Base-by-base conservation (phyloP, 2,888 invertebrate species). In the Pseudococcus jackbeardsleyi region DNA sequence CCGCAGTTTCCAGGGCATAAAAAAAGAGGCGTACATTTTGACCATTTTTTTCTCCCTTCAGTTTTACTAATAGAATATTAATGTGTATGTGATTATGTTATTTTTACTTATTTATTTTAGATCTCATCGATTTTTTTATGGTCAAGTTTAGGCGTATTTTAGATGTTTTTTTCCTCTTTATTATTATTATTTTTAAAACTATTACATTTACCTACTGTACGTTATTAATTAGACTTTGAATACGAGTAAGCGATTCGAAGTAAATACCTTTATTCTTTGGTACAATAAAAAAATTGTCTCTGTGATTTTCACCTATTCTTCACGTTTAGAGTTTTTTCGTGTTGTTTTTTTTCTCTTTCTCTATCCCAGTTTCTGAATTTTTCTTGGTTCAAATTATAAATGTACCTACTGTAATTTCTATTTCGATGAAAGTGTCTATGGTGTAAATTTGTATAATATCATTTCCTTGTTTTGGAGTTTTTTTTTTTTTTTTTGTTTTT, bases 91-190 rank as follows among this genome's bases (percentile, higher is more conserved):
- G 79, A 79, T 79, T 79, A 79, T 79, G 79, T 79, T 79, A 79
- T 79, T 79, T 79, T n/a, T n/a, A n/a, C n/a, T n/a, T 79, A 79
- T 79, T 79, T 79, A 79, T 79, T 79, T 79, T 79, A 79, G 79
- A 79, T 79, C 79, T 79, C 79, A 79, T 42, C 42, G 79, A 79
- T 72, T 79, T 79, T 79, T 42, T 85, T 59, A 59, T 85, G 22
- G 26, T 84, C 50, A 50, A 26, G 26, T 19, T 82, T 77, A 84
- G 22, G 33, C n/a, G 26, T 54, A 50, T 84, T 54, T 26, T 54
- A 84, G 59, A 19, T 5, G 19, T n/a, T n/a, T 48, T 82, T 59
- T 33, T 15, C 42, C 39, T 79, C 39, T 77, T 26, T 39, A 39
- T 42, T n/a, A n/a, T n/a, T n/a, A n/a, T 79, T 17, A 22, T 50